Base-by-base conservation (phyloP, 2,113 vertebrate species). In the Perognathus longimembris region DNA sequence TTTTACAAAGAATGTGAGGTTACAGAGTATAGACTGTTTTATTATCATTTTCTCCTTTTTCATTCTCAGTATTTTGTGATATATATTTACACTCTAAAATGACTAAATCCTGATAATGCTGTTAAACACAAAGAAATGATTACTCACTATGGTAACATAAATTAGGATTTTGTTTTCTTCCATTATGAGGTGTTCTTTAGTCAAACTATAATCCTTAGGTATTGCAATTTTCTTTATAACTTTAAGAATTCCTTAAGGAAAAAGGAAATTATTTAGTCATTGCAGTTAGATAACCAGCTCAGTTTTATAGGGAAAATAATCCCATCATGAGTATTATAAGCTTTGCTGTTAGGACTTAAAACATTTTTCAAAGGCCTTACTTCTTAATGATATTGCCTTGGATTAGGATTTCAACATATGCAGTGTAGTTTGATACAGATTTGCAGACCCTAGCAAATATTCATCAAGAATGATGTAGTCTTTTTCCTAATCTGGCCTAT, bases 111-210 rank as follows among this genome's bases (percentile, higher is more conserved):
- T 5, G 26, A 80, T 42, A 61, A 61, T 10, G 71, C 26, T 24
- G 36, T 71, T 80, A 92, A 73, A 70, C 66, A 57, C 11, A 67
- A 89, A 91, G 57, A 79, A 93, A 95, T 63, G 11, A 67, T 71
- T 86, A 70, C 11, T 63, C 57, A 79, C 66, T 70, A 20, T 89
- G 21, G 5, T 89, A 89, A 88, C 87, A 71, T 21, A 54, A 76
- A 61, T 69, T 54, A 54, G 1, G 7, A 17, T 5, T 3, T 64
- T 63, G 42, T 82, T 42, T 78, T 90, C 82, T 40, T n/a, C 6
- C 64, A 26, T 9, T 59, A 40, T 63, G 38, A 66, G 54, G 3
- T 34, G 5, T 77, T 74, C 20, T 28, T 83, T 91, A 40, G 5
- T 64, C 28, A 61, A 45, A 79, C 22, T 79, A 17, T 76, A 73